Evolutionary conservation across 2,888 invertebrate genomes (phyloP), one percentile per base, ranked within the genome.

Genomic region (Bembecia ichneumoniformis): DNA sequence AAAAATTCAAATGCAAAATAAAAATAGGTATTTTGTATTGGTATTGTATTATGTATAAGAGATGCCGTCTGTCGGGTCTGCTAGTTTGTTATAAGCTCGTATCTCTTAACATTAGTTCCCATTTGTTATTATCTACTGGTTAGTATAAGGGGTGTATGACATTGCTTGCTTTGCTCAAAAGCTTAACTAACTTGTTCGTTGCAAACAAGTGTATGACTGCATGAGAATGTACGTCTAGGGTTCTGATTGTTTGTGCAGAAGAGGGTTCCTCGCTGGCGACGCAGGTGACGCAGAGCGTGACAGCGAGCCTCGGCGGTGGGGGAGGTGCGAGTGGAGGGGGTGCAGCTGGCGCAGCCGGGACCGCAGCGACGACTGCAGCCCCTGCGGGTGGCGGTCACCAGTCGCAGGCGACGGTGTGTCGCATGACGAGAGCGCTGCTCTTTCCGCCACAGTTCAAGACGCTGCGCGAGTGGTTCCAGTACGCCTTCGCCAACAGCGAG

Each of bases 371-470:
- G 90, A 93, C 59, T 4, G 89, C 90, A 53, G 88, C 90, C 1
- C 90, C 91, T 59, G 89, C 89, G 49, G 82, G 86, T 35, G 89
- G 89, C 46, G 91, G 92, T 51, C 96, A 96, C 80, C 92, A 94
- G 73, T 96, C 96, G 49, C 96, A 96, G 96, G 98, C 96, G 16
- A 97, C 96, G 9, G 96, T 98, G 49, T 96, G 96, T 71, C 92
- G 96, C 70, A 93, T 98, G 66, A 95, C 96, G 48, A 89, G 98
- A 47, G 96, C 95, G 59, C 93, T 97, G 54, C 91, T 97, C 54
- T 97, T 98, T 83, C 97, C 97, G 55, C 98, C 97, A 34, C 97
- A 97, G 82, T 97, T 97, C 81, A 95, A 96, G 79, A 94, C 94
- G 36, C 89, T 98, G 43, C 93, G 94, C 66, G 98, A 98, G 81